Evolutionary conservation across 2,888 invertebrate genomes (phyloP), one percentile per base, ranked within the genome.

Genomic region (Eupithecia tripunctaria): DNA sequence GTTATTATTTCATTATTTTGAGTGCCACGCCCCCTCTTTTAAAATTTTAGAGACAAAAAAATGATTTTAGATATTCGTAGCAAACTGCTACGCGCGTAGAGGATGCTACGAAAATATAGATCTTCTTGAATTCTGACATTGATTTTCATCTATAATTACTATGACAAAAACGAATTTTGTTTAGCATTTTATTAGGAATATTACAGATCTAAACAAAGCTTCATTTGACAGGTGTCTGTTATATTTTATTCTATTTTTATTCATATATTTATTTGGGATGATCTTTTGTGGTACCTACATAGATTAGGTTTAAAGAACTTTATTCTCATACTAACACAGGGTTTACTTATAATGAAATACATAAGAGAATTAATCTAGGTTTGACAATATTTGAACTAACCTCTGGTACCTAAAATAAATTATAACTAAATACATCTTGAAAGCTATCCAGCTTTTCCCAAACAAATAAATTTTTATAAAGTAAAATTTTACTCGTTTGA

Each of bases 31-130:
- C 21, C 68, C 75, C 72, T 63, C 67, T 38, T 63, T 41, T 64
- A 60, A 60, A 60, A 15, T 21, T 21, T 7, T 14, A n/a, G 32
- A 21, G 12, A 63, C n/a, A 21, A 5, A 36, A n/a, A 38, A 64
- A 3, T 5, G 41, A 25, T 38, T 18, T 4, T 25, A 2, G 0
- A 12, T 29, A 32, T 47, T 36, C 66, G 72, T 72, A 72, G 72
- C 72, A 38, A 47, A 43, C 14, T 60, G 32, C 72, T 72, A 72
- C 72, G 69, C 64, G 65, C 67, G 73, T 73, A 73, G 73, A 70
- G 27, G 47, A 36, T 38, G 59, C 68, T 72, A 72, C 68, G 72
- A 47, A 60, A 60, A 36, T 8, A 32, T 18, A n/a, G 21, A 51
- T 51, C 21, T 1, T 21, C 21, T 56, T 12, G 12, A 14, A 56